Percentiles rank a stretch among this genome's conserved stretches.
Conservation (phyloP, 2,888 invertebrate genomes). For the Xanthorhoe designata region DNA sequence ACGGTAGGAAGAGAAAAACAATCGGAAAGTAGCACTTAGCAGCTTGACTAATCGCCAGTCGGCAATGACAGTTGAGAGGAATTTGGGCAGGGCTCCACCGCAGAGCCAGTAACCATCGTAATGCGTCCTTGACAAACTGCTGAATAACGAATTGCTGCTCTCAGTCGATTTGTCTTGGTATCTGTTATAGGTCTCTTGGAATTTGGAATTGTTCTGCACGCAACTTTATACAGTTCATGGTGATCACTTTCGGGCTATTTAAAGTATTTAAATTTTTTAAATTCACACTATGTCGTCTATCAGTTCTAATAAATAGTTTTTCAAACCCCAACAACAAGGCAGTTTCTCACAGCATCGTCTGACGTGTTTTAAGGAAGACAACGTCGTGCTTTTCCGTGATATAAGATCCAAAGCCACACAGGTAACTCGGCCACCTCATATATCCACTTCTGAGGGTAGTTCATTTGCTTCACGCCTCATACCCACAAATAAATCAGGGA, state of each 20-base stretch:
- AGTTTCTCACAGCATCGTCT: slow-evolving; percentile 21
- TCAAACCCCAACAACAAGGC: slow-evolving; percentile 13
- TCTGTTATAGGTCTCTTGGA: slow-evolving; percentile 41
- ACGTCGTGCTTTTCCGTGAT: slow-evolving; percentile 44
- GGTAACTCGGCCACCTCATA: slow-evolving; percentile 70
- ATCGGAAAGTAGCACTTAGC: slow-evolving; percentile 82
- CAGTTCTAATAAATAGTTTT: not conserved
- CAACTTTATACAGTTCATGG: not conserved
- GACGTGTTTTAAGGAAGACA: slow-evolving; percentile 32
- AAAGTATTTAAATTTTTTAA: not conserved
- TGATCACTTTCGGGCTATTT: not conserved
- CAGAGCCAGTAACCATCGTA: slow-evolving; percentile 63
- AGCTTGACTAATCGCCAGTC: slow-evolving; percentile 81
- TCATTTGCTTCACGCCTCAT: slow-evolving; percentile 83
- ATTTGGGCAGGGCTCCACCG: slow-evolving; percentile 62
- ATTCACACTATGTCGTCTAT: not conserved
- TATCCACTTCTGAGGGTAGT: slow-evolving; percentile 76
- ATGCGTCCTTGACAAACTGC: slow-evolving; percentile 66
- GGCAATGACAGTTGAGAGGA: slow-evolving; percentile 75
- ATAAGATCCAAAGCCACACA: slow-evolving; percentile 52
- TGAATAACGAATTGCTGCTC: slow-evolving; percentile 56
- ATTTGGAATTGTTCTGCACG: slow-evolving; percentile 31
- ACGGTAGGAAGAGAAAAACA: slow-evolving; percentile 78
- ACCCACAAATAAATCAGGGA: slow-evolving; percentile 82
- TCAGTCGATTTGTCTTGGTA: slow-evolving; percentile 42